These are phyloP conservation scores for Temnothorax rugatulus DNA, from an alignment of 2,888 invertebrate genomes.

Conservation along the genomic window DNA sequence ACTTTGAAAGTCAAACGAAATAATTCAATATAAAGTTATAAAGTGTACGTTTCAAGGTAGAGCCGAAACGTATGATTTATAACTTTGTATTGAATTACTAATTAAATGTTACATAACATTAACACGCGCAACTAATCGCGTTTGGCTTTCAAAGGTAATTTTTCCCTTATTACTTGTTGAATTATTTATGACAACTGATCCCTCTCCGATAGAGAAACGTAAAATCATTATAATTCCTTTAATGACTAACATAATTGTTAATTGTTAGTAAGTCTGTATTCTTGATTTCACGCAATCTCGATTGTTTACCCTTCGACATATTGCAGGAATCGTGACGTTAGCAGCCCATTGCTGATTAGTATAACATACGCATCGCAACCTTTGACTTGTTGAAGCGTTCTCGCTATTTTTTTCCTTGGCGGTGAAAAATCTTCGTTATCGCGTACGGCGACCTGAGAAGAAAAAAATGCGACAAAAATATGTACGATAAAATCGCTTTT, in stretches of 20 bases:
- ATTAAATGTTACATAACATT: no score
- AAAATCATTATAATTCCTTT: background rate
- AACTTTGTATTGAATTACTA: background rate
- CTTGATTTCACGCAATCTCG: background rate
- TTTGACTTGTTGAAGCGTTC: constrained; percentile 83
- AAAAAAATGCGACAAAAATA: background rate
- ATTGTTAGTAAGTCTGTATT: background rate
- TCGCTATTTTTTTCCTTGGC: constrained; percentile 71
- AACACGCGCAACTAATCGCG: no score
- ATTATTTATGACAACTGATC: background rate
- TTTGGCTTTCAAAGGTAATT: background rate
- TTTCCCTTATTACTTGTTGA: background rate
- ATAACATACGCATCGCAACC: constrained; percentile 92
- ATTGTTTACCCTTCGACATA: constrained; percentile 90
- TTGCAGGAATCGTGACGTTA: constrained; percentile 89
- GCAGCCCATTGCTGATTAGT: constrained; percentile 91
- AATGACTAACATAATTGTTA: background rate
- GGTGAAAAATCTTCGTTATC: constrained; percentile 81
- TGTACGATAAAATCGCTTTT: background rate
- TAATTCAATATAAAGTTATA: no score
- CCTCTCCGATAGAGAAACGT: background rate
- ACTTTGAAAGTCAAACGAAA: no score
- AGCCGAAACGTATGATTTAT: background rate
- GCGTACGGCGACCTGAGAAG: constrained; percentile 76
- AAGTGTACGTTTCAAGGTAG: background rate